Conservation (phyloP, 2,888 invertebrate species). For the Yponomeuta evonymella region DNA sequence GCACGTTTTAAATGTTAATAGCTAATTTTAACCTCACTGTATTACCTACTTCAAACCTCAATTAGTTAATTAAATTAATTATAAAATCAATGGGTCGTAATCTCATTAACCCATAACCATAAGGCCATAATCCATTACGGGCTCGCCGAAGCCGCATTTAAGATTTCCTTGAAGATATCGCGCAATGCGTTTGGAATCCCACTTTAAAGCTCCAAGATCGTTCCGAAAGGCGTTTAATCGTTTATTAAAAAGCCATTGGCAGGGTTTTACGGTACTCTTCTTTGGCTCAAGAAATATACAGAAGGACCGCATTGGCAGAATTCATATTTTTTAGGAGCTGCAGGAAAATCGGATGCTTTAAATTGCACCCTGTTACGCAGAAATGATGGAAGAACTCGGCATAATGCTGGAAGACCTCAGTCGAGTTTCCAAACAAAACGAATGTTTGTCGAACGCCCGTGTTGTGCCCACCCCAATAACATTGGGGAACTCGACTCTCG, state of each 20-base stretch:
- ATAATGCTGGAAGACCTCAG: too few relatives aligned
- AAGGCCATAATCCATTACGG: neutral
- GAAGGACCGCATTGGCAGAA: neutral
- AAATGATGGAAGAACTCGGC: too few relatives aligned
- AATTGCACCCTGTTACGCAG: too few relatives aligned
- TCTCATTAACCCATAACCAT: neutral
- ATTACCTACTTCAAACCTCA: neutral
- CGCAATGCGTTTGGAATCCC: neutral
- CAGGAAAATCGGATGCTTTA: too few relatives aligned
- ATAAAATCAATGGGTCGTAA: neutral
- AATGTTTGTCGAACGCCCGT: too few relatives aligned
- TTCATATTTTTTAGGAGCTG: neutral
- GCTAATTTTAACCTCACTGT: too few relatives aligned
- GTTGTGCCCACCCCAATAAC: too few relatives aligned
- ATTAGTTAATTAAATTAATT: neutral
- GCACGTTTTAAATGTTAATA: too few relatives aligned
- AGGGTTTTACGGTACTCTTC: slow-evolving; percentile 20
- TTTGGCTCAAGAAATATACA: neutral
- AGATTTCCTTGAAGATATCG: neutral
- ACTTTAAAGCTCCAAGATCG: neutral
- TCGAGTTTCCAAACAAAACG: too few relatives aligned
- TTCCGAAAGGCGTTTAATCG: slow-evolving; percentile 28
- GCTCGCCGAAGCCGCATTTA: neutral
- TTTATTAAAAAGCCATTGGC: slow-evolving; percentile 42
- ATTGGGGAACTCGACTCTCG: too few relatives aligned